Evolutionary conservation across 2,113 vertebrate genomes (phyloP).

Genomic region (Cardinalis cardinalis): DNA sequence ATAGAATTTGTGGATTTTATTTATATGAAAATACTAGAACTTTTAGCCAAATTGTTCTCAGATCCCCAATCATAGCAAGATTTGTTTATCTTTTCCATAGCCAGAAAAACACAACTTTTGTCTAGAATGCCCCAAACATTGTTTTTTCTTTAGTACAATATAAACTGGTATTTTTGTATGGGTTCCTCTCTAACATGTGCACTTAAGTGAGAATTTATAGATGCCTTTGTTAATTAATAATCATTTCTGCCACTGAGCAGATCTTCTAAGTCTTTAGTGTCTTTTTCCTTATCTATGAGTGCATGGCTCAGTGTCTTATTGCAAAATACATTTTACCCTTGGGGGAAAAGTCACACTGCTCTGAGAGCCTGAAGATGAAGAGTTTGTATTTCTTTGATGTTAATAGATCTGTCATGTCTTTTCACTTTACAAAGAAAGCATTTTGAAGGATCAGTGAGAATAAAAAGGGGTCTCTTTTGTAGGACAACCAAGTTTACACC

Average conservation of each 20-base stretch:
- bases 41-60: neutral
- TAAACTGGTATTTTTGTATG: neutral
- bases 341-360: neutral
- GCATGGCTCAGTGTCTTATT: neutral
- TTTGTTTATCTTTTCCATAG: neutral
- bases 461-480: neutral
- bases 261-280: neutral
- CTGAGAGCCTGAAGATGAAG: neutral
- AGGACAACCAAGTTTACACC: neutral
- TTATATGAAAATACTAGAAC: neutral
- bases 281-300: neutral
- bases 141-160: neutral
- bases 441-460: neutral
- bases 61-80: neutral
- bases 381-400: constrained; percentile 4
- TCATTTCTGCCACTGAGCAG: neutral
- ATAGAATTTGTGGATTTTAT: neutral
- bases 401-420: constrained; percentile 1
- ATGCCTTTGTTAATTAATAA: neutral
- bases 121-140: neutral
- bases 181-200: neutral
- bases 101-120: neutral
- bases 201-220: neutral
- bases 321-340: neutral
- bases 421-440: neutral